These are phyloP conservation scores for Paratrypauchen microcephalus DNA, from an alignment of 2,797 vertebrate genomes.

Conservation along the genomic window DNA sequence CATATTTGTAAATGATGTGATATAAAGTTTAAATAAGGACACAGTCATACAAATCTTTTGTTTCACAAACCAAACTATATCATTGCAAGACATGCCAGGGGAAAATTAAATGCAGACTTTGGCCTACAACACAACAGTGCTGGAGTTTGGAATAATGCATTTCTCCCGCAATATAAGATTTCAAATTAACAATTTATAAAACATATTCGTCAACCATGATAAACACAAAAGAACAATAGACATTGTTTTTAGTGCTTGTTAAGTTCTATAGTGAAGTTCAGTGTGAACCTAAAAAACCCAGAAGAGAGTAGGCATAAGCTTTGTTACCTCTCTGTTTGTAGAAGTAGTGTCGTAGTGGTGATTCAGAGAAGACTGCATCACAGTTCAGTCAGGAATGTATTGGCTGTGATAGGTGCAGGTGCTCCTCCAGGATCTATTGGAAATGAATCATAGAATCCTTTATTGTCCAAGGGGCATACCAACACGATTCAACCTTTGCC, in stretches of 20 bases:
- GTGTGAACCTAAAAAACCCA: background rate
- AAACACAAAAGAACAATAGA: constrained; percentile 1
- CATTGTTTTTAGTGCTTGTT: background rate
- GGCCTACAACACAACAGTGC: background rate
- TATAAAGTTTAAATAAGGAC: background rate
- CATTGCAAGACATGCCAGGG: background rate
- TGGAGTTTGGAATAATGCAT: background rate
- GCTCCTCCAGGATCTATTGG: too few relatives aligned
- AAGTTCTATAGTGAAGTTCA: background rate
- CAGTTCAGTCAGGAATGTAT: too few relatives aligned
- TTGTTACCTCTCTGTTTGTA: too few relatives aligned
- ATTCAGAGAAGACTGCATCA: too few relatives aligned
- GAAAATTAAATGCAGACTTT: constrained; percentile 8
- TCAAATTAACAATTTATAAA: background rate
- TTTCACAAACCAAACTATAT: constrained; percentile 1
- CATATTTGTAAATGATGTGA: background rate
- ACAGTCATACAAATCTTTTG: background rate
- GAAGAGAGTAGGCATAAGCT: background rate
- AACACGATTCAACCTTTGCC: too few relatives aligned
- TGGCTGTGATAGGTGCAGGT: too few relatives aligned
- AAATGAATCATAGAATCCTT: too few relatives aligned
- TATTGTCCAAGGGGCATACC: too few relatives aligned
- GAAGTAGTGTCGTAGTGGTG: too few relatives aligned
- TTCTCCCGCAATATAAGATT: background rate
- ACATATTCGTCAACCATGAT: background rate